phyloP scores from a whole-genome alignment of 2,888 invertebrate genomes.

The Rhorus exstirpatorius region DNA sequence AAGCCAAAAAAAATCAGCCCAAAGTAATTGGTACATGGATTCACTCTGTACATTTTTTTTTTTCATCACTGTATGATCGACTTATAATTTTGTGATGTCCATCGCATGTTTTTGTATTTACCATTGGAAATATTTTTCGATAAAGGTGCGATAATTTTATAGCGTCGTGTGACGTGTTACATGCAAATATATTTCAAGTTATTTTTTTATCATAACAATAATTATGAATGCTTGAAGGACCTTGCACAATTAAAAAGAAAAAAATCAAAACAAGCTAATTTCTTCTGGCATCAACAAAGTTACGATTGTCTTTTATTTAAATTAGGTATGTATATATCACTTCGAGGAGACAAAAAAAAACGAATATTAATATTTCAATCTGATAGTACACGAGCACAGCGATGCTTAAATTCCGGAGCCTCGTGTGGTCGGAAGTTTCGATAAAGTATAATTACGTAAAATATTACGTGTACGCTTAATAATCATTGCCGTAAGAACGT shows the following conservation, averaged over 20 bases:
- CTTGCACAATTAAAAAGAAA: slow-evolving; percentile 2
- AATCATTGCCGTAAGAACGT: slow-evolving; percentile 42
- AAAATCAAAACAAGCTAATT: no score
- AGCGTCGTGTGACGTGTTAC: no score
- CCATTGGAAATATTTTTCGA: no score
- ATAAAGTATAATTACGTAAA: slow-evolving; percentile 56
- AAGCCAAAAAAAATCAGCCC: no score
- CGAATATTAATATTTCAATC: slow-evolving; percentile 24
- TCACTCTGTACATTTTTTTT: no score
- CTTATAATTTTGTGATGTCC: no score
- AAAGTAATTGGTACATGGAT: no score
- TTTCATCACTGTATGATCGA: no score
- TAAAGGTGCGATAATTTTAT: no score
- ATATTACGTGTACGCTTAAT: slow-evolving; percentile 52
- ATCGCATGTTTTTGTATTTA: no score
- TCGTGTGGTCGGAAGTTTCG: slow-evolving; percentile 25
- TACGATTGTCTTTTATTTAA: not conserved
- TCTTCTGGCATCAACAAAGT: not conserved
- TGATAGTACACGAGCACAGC: slow-evolving; percentile 18
- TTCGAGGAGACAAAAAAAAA: not conserved
- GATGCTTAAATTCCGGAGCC: slow-evolving; percentile 29
- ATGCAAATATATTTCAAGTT: no score
- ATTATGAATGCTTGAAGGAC: not conserved
- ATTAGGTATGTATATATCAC: no score
- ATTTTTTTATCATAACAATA: slow-evolving; percentile 16